These are phyloP conservation scores for Spodoptera litura DNA, from an alignment of 1,140 invertebrate genomes.

Conservation along the genomic window DNA sequence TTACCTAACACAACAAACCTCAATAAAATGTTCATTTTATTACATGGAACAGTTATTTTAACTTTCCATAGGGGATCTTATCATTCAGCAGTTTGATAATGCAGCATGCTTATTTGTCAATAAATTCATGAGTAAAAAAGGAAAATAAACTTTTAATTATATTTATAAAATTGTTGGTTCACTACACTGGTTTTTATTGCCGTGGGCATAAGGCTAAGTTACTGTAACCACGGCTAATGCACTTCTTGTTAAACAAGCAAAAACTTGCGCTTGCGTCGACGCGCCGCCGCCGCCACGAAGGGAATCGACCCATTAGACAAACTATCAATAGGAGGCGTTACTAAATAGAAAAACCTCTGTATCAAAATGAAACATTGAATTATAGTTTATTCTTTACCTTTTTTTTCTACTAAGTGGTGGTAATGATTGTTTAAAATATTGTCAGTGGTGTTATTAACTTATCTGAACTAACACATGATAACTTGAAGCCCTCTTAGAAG, in stretches of 20 bases:
- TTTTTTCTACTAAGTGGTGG: too few species aligned
- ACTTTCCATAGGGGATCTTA: conserved; percentile 53
- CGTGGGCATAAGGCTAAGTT: conserved; percentile 1
- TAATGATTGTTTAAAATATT: too few species aligned
- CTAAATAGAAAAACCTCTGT: neutral
- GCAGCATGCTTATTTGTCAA: neutral
- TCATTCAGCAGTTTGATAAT: conserved; percentile 20
- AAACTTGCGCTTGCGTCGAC: conserved; percentile 4
- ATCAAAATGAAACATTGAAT: too few species aligned
- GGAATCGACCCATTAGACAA: conserved; percentile 39
- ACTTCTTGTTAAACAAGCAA: conserved; percentile 29
- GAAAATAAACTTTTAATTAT: conserved; percentile 5
- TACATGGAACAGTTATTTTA: conserved; percentile 22
- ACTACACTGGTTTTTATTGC: conserved; percentile 20
- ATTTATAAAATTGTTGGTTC: conserved; percentile 21
- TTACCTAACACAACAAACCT: neutral
- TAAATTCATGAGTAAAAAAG: conserved; percentile 10
- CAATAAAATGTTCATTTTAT: conserved; percentile 11
- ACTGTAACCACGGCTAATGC: conserved; percentile 42
- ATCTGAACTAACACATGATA: too few species aligned
- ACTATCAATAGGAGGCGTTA: conserved; percentile 6
- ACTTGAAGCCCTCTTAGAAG: too few species aligned
- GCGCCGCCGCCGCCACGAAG: neutral
- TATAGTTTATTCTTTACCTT: too few species aligned
- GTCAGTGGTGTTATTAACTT: too few species aligned